Base-by-base conservation (phyloP, 2,797 vertebrate species). In the Enteromius trimaculatus region DNA sequence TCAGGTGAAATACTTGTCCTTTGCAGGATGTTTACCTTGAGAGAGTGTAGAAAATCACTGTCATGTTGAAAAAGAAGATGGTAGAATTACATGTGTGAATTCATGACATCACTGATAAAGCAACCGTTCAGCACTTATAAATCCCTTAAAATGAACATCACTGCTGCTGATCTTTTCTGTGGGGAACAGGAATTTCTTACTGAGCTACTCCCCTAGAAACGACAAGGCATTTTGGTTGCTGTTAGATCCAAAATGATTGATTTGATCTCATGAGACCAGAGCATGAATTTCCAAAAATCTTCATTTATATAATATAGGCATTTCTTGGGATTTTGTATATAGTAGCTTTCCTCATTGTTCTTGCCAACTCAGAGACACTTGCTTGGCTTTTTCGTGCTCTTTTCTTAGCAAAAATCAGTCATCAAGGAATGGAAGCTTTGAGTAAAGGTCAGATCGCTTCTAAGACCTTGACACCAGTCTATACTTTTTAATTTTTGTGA, bases 201-300 rank as follows among this genome's bases (percentile, higher is more conserved):
- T 72, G 6, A 1, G 21, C 16, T 31, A 16, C 44, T 71, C 8
- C 4, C 3, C 26, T 19, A 29, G 8, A 4, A 72, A 21, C 1
- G 1, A 7, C 26, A 29, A 31, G 26, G 23, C 6, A 9, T 72
- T 72, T 19, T 29, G 16, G 16, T 51, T 72, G 16, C 42, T 51
- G 70, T 51, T 31, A 49, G 14, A 71, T 44, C 26, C 62, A 65
- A 65, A 65, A 65, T 31, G 29, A 65, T 19, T 65, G 23, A 71
- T n/a, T 26, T 71, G 68, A 42, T 70, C 42, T 71, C 23, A 60
- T 60, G 58, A 60, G 58, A 60, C 10, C n/a, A 17, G 16, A 19
- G 44, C 29, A 6, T 19, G 42, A 8, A 31, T 31, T 51, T 8
- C 26, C 44, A 31, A 26, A 51, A 47, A 3, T 44, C 39, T 26